Evolutionary conservation across 1,140 invertebrate species (phyloP).

Genomic region (Caenorhabditis remanei): DNA sequence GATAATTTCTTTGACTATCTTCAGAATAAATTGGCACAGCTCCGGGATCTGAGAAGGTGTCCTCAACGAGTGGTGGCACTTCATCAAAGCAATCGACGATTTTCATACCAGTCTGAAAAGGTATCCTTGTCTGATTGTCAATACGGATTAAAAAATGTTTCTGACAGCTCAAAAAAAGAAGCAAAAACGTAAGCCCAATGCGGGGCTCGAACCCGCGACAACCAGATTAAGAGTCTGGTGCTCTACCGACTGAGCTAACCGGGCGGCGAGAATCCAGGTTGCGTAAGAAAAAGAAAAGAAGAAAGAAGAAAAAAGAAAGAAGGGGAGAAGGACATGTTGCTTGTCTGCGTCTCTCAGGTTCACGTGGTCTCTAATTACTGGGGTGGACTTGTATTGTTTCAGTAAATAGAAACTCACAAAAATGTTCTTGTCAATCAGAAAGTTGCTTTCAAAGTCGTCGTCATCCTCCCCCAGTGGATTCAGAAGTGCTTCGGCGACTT

Average conservation of each 20-base stretch:
- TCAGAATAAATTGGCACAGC: slow-evolving; percentile 29
- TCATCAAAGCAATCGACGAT: background rate
- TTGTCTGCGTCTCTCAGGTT: background rate
- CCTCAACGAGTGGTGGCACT: background rate
- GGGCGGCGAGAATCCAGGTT: slow-evolving; percentile 62
- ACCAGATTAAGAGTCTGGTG: slow-evolving; percentile 78
- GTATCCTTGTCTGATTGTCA: no score
- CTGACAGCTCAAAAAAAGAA: background rate
- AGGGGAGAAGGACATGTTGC: background rate
- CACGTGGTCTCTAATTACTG: background rate
- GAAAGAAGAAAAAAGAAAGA: background rate
- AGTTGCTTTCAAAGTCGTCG: slow-evolving; percentile 60
- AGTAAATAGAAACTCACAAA: slow-evolving; percentile 21
- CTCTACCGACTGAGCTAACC: slow-evolving; percentile 78
- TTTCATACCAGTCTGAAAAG: slow-evolving; percentile 36
- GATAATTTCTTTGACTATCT: slow-evolving; percentile 19
- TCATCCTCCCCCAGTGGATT: slow-evolving; percentile 88
- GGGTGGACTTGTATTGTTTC: background rate
- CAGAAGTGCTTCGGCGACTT: slow-evolving; percentile 88
- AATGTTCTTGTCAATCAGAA: slow-evolving; percentile 48
- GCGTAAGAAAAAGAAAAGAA: background rate
- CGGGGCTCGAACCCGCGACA: slow-evolving; percentile 77
- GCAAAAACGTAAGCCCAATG: slow-evolving; percentile 79
- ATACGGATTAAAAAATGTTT: no score
- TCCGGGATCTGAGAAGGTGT: slow-evolving; percentile 39